Evolutionary conservation across 2,888 invertebrate genomes (phyloP).

Genomic region (Polyploca ridens): DNA sequence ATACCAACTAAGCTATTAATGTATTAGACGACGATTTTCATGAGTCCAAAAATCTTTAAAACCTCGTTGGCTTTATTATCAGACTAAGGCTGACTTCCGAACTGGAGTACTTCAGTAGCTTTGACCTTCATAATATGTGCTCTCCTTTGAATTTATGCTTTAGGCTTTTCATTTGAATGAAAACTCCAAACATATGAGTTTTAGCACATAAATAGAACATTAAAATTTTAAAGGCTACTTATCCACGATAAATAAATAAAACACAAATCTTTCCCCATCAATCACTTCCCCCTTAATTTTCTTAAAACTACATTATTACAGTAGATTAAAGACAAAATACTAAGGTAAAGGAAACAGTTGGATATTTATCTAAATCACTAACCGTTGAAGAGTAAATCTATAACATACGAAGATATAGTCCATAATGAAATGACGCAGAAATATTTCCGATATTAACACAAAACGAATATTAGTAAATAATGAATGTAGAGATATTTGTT

Average conservation of each 20-base stretch:
- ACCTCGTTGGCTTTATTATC: no score
- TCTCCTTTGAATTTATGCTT: no score
- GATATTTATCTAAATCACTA: background rate
- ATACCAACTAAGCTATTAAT: no score
- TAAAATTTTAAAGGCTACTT: background rate
- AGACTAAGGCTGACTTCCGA: no score
- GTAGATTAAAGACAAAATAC: background rate
- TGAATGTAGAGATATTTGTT: background rate
- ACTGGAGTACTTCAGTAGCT: no score
- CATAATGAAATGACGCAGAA: background rate
- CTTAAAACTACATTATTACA: background rate
- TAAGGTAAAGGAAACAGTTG: background rate
- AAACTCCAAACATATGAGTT: no score
- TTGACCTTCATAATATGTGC: no score
- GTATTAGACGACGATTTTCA: no score
- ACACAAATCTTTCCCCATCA: background rate
- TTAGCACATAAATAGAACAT: background rate
- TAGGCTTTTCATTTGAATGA: no score
- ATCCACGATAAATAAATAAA: background rate
- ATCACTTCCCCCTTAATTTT: background rate
- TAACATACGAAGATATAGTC: background rate
- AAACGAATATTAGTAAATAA: background rate
- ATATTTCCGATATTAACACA: background rate
- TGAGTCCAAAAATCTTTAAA: no score
- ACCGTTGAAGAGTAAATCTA: background rate